Evolutionary conservation across 2,888 invertebrate species (phyloP).

Genomic region (Mycalesis mineus): DNA sequence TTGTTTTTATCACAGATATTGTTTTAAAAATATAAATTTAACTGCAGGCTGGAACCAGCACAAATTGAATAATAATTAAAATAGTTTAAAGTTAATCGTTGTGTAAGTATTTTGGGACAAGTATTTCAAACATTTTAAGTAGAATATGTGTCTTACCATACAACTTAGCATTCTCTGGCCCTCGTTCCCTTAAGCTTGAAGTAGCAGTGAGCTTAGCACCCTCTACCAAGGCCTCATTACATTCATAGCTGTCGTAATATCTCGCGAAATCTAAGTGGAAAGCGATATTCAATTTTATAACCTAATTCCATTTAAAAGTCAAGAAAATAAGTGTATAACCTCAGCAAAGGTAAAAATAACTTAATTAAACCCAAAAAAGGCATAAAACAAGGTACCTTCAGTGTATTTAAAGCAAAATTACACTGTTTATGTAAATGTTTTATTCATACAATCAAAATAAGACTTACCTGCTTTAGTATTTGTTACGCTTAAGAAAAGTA

Average conservation of each 20-base stretch:
- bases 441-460: conserved; percentile 17
- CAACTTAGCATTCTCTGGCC: conserved; percentile 90
- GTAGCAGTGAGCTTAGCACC: conserved; percentile 87
- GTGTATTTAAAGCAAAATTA: background rate
- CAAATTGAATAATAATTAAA: background rate
- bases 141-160: conserved; percentile 84
- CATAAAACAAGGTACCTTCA: background rate
- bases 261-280: conserved; percentile 48
- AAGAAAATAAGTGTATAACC: background rate
- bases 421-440: conserved; percentile 16
- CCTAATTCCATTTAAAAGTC: background rate
- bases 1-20: too few relatives aligned
- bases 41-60: too few relatives aligned
- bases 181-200: conserved; percentile 87
- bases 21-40: too few relatives aligned
- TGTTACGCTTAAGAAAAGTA: conserved; percentile 59
- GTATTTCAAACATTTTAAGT: background rate
- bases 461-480: conserved; percentile 64
- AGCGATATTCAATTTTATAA: background rate
- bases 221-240: conserved; percentile 87
- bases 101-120: background rate
- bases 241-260: conserved; percentile 80
- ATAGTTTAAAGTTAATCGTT: too few relatives aligned
- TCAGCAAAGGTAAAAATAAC: background rate
- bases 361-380: background rate